These are phyloP conservation scores for Rhinopomastus cyanomelas DNA, from an alignment of 2,113 vertebrate genomes.

Conservation along the genomic window DNA sequence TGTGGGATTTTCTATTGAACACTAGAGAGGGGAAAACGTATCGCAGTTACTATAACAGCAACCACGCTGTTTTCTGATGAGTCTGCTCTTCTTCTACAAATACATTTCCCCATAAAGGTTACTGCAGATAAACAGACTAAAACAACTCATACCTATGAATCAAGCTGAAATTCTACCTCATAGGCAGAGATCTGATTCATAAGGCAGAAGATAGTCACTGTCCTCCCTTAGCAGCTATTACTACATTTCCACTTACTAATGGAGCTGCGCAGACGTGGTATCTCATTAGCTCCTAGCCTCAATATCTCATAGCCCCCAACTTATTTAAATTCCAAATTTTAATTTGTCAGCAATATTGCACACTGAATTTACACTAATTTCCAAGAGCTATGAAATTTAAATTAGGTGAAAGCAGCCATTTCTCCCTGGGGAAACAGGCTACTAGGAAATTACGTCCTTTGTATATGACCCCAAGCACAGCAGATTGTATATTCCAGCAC, in stretches of 20 bases:
- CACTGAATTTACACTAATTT: constrained; percentile 43
- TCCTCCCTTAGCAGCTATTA: background rate
- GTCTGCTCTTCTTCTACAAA: background rate
- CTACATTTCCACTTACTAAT: constrained; percentile 17
- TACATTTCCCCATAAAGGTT: background rate
- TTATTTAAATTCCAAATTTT: constrained; percentile 48
- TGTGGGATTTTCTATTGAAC: background rate
- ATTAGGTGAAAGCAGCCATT: background rate
- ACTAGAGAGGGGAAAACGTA: background rate
- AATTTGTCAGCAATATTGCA: constrained; percentile 53
- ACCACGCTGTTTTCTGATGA: background rate
- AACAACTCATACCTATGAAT: background rate
- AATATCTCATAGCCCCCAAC: constrained; percentile 7
- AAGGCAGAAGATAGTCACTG: background rate
- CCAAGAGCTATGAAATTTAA: background rate
- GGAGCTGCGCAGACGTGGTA: constrained; percentile 21
- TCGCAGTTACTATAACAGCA: background rate
- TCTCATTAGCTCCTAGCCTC: background rate
- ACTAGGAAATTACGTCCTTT: constrained; percentile 14
- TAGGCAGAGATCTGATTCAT: background rate
- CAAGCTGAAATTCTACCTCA: background rate
- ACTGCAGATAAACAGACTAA: background rate
- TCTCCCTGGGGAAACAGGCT: background rate
- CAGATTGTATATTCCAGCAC: background rate
- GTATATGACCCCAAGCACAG: background rate